These are phyloP conservation scores for Drosophila multiciliata DNA, from an alignment of 2,888 invertebrate genomes.

Conservation along the genomic window DNA sequence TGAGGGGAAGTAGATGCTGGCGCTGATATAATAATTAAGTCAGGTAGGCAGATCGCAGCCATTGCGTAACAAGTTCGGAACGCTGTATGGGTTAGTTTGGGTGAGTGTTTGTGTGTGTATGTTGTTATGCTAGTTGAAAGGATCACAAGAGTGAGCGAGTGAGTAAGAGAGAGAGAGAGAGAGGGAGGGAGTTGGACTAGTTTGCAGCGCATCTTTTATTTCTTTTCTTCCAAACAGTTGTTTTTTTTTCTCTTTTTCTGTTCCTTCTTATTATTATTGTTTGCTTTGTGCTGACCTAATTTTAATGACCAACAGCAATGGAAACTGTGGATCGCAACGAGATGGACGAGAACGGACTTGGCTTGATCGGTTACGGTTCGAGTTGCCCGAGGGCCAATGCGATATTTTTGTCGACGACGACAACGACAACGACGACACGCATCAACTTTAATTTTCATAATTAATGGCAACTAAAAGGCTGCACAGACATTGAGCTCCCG, in stretches of 20 bases:
- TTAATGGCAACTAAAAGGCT: slow-evolving; percentile 67
- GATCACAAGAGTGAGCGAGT: slow-evolving; percentile 40
- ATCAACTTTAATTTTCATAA: slow-evolving; percentile 77
- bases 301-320: slow-evolving; percentile 66
- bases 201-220: slow-evolving; percentile 38
- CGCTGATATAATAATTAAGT: slow-evolving; percentile 79
- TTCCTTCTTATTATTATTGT: slow-evolving; percentile 36
- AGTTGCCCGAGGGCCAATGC: slow-evolving; percentile 36
- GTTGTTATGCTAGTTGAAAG: slow-evolving; percentile 68
- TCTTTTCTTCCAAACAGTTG: slow-evolving; percentile 18
- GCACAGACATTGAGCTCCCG: slow-evolving; percentile 22
- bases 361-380: slow-evolving; percentile 4
- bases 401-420: slow-evolving; percentile 53
- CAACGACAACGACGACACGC: slow-evolving; percentile 61
- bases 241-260: slow-evolving; percentile 24
- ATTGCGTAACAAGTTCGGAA: slow-evolving; percentile 73
- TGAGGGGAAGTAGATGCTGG: slow-evolving; percentile 20
- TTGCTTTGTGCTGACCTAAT: slow-evolving; percentile 67
- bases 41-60: slow-evolving; percentile 75
- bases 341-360: slow-evolving; percentile 11
- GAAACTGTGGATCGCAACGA: slow-evolving; percentile 35
- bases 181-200: slow-evolving; percentile 59
- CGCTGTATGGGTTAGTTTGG: slow-evolving; percentile 29
- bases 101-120: slow-evolving; percentile 17
- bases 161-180: slow-evolving; percentile 28